These are phyloP conservation scores for Scolanthus callimorphus DNA, from an alignment of 92 coral and sea anemone species.

Conservation along the genomic window DNA sequence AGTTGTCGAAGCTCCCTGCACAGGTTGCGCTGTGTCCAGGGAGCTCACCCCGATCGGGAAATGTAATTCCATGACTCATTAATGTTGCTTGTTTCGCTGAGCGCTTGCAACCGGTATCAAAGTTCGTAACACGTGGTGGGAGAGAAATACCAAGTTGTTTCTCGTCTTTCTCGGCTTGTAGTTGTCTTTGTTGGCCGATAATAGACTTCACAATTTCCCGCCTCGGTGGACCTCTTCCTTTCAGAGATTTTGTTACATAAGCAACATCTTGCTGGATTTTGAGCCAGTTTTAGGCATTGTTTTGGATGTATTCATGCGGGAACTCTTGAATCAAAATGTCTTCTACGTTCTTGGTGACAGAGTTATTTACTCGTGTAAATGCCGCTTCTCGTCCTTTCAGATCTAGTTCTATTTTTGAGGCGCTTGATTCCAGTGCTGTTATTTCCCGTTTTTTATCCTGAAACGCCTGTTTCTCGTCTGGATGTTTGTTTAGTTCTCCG, in stretches of 20 bases:
- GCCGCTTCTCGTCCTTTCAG: slow-evolving; percentile 28
- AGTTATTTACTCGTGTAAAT: slow-evolving; percentile 15
- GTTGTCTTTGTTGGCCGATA: too few relatives aligned
- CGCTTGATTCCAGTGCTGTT: slow-evolving; percentile 19
- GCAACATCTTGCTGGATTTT: slow-evolving; percentile 51
- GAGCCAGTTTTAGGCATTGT: slow-evolving; percentile 31
- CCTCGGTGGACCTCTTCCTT: slow-evolving; percentile 27
- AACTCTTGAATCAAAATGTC: slow-evolving; percentile 31
- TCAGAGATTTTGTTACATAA: slow-evolving; percentile 14
- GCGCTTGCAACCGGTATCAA: too few relatives aligned
- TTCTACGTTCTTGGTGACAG: slow-evolving; percentile 17
- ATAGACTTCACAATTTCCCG: slow-evolving; percentile 23
- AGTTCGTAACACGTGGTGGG: too few relatives aligned
- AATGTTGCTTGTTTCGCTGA: too few relatives aligned
- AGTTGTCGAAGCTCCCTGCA: not conserved
- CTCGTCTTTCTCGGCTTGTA: too few relatives aligned
- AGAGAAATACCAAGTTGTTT: too few relatives aligned
- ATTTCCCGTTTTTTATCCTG: slow-evolving; percentile 25
- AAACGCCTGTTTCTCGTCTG: too few relatives aligned
- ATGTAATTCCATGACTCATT: too few relatives aligned
- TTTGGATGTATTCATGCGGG: slow-evolving; percentile 17
- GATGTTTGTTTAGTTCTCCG: slow-evolving; percentile 37
- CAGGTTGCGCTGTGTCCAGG: too few relatives aligned
- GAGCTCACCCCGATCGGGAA: too few relatives aligned
- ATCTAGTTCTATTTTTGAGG: slow-evolving; percentile 19